These are phyloP conservation scores for Andrena marginata DNA, from an alignment of 2,888 invertebrate genomes.

Conservation along the genomic window DNA sequence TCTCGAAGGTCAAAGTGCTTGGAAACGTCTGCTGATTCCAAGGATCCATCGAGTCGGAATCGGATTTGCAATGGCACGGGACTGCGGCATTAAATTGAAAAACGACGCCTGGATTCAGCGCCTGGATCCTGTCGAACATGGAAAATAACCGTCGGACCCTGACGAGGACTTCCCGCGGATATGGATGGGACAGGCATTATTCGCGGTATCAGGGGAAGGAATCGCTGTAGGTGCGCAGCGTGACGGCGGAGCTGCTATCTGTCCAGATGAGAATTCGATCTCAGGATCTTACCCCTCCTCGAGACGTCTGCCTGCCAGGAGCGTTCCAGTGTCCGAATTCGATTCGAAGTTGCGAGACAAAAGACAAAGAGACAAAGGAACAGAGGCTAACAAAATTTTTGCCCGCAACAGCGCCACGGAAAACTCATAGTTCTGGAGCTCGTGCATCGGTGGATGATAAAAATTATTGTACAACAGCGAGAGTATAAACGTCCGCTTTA, in stretches of 20 bases:
- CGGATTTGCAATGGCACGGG: constrained; percentile 48
- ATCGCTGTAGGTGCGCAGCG: constrained; percentile 33
- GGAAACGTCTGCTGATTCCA: constrained; percentile 22
- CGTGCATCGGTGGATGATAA: not conserved
- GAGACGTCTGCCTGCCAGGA: constrained; percentile 24
- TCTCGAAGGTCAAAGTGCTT: constrained; percentile 7
- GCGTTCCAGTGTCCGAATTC: constrained; percentile 28
- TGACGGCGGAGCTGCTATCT: constrained; percentile 6
- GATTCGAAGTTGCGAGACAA: constrained; percentile 14
- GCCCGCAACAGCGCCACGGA: not conserved
- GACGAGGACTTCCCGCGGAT: constrained; percentile 33
- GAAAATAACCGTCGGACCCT: constrained; percentile 53
- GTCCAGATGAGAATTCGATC: constrained; percentile 41
- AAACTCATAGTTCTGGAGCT: not conserved
- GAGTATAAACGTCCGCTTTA: no score
- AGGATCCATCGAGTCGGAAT: constrained; percentile 2
- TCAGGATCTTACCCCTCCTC: constrained; percentile 9
- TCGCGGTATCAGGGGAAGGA: constrained; percentile 46
- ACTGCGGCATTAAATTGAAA: constrained; percentile 40
- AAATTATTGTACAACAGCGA: not conserved
- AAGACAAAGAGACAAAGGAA: not conserved
- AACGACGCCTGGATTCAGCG: constrained; percentile 25
- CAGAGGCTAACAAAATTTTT: constrained; percentile 6
- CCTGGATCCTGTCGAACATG: constrained; percentile 31
- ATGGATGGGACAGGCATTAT: constrained; percentile 50